Percentiles rank a stretch among this genome's conserved stretches.
Conservation (phyloP, 2,113 vertebrate species). For the Leptosomus discolor region DNA sequence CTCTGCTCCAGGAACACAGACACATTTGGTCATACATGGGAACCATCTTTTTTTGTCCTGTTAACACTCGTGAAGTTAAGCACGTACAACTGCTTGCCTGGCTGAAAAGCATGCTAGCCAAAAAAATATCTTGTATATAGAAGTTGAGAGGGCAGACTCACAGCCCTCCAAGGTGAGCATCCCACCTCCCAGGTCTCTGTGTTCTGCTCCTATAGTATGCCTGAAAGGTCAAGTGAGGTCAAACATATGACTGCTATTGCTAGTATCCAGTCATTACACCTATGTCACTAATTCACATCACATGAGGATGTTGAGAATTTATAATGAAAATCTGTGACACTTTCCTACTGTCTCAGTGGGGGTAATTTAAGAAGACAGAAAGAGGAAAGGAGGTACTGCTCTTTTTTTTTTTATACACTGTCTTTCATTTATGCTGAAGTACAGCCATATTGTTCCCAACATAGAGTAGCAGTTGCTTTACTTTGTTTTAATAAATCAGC, state of each 20-base stretch:
- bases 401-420: neutral
- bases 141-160: neutral
- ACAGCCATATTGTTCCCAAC: neutral
- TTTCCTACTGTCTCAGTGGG: neutral
- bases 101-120: neutral
- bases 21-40: no score
- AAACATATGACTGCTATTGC: neutral
- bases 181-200: neutral
- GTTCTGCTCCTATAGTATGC: neutral
- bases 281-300: neutral
- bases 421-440: neutral
- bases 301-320: neutral
- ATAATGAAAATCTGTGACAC: neutral
- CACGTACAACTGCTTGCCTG: rapidly evolving
- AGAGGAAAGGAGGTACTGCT: neutral
- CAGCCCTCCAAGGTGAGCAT: neutral
- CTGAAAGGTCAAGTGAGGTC: neutral
- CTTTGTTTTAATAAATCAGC: neutral
- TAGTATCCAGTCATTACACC: neutral
- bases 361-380: neutral
- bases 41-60: neutral
- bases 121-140: neutral
- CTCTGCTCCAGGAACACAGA: neutral
- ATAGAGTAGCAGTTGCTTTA: neutral
- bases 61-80: neutral